phyloP scores from a whole-genome alignment of 2,888 invertebrate species.

The Catocala fraxini region DNA sequence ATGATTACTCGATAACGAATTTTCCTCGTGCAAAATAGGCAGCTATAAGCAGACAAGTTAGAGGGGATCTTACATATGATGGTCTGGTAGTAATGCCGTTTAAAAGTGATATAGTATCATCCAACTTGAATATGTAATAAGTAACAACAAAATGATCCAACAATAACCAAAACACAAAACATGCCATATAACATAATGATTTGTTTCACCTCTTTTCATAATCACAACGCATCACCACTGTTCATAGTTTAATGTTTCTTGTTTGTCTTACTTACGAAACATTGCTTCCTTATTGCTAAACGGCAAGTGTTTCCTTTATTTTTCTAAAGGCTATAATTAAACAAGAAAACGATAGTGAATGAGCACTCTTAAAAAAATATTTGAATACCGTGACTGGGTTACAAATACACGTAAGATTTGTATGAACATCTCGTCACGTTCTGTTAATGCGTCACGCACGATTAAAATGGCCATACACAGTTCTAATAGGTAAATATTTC shows the following conservation, averaged over 20 bases:
- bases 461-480: conserved; percentile 29
- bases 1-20: no score
- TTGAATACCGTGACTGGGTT: conserved; percentile 33
- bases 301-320: conserved; percentile 36
- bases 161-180: background rate
- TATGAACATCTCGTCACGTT: conserved; percentile 40
- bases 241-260: background rate
- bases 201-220: background rate
- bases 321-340: conserved; percentile 32
- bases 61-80: no score
- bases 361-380: conserved; percentile 21
- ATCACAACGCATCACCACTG: background rate
- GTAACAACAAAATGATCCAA: no score
- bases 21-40: no score
- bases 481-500: conserved; percentile 29
- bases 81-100: no score
- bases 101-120: no score
- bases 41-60: no score
- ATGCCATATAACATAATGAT: background rate
- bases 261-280: conserved; percentile 12
- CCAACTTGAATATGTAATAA: no score
- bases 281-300: conserved; percentile 29
- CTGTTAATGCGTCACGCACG: conserved; percentile 33
- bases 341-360: conserved; percentile 21
- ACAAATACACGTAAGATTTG: conserved; percentile 24